A percentile compares a stretch with the other conserved stretches of the same genome.
Evolutionary conservation across 2,797 vertebrate genomes (phyloP).

Genomic region (Halcyon chelicuti): DNA sequence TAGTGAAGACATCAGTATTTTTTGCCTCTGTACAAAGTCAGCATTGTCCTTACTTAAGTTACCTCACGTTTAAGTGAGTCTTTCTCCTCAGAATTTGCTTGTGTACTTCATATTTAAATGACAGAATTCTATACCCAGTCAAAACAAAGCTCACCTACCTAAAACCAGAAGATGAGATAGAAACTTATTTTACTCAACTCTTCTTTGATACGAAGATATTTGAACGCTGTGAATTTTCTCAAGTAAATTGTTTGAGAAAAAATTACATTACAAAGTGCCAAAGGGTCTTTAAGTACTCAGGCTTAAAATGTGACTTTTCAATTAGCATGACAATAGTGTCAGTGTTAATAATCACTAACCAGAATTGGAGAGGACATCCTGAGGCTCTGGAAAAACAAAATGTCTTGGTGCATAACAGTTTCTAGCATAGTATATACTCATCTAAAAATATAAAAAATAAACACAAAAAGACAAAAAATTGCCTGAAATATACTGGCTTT

Average conservation of each 20-base stretch:
- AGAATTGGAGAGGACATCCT: slow-evolving; percentile 52
- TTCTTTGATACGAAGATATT: not conserved
- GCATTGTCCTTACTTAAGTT: not conserved
- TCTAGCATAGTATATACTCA: not conserved
- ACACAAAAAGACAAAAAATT: not conserved
- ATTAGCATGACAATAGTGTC: slow-evolving; percentile 72
- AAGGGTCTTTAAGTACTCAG: slow-evolving; percentile 46
- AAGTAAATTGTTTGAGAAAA: not conserved
- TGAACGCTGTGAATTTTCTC: not conserved
- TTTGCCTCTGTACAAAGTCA: not conserved
- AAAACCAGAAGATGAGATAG: not conserved
- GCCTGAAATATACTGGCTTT: not conserved
- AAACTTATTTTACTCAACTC: not conserved
- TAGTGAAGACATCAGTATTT: not conserved
- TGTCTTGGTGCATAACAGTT: slow-evolving; percentile 38
- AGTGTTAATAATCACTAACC: slow-evolving; percentile 61
- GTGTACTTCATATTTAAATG: not conserved
- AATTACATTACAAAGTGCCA: slow-evolving; percentile 17
- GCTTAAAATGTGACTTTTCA: slow-evolving; percentile 64
- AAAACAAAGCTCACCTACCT: not conserved
- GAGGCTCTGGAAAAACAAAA: slow-evolving; percentile 52
- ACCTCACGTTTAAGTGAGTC: not conserved
- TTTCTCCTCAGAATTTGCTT: not conserved
- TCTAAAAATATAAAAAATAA: not conserved
- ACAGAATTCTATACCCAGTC: not conserved